Conservation (phyloP, 2,888 invertebrate genomes). For the Calameuta filiformis region DNA sequence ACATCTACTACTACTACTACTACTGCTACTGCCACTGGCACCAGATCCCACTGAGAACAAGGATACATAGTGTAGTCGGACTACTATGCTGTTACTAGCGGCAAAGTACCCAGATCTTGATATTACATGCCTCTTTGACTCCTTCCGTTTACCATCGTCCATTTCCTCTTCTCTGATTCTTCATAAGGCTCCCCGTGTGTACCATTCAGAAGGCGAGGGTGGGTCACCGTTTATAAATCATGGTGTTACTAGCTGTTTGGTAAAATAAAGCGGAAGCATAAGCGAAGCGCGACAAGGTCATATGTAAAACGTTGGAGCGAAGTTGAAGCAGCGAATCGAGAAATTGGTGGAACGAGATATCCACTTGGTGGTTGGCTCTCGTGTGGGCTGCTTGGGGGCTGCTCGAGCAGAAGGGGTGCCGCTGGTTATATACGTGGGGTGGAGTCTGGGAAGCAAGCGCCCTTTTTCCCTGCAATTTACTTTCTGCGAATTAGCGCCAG, state of each 20-base stretch:
- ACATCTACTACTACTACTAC: background rate
- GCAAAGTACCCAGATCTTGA: background rate
- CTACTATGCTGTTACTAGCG: background rate
- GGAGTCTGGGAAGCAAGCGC: background rate
- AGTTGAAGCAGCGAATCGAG: background rate
- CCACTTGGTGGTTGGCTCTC: conserved; percentile 23
- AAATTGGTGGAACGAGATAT: conserved; percentile 31
- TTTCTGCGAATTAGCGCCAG: conserved; percentile 32
- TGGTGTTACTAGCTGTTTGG: background rate
- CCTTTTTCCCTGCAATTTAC: conserved; percentile 26
- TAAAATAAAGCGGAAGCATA: background rate
- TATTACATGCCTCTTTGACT: background rate
- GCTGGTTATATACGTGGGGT: background rate
- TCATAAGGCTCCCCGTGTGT: background rate
- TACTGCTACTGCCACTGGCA: background rate
- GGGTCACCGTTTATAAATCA: background rate
- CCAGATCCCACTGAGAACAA: background rate
- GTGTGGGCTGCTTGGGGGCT: conserved; percentile 9
- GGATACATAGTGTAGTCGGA: background rate
- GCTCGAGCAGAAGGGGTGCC: conserved; percentile 19
- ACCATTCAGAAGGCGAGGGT: background rate
- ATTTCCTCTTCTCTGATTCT: background rate
- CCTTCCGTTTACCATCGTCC: background rate
- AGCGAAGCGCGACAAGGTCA: background rate
- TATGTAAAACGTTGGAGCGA: background rate